Evolutionary conservation across 2,113 vertebrate species (phyloP), one percentile per base, ranked within the genome.

Genomic region (Copsychus sechellarum): DNA sequence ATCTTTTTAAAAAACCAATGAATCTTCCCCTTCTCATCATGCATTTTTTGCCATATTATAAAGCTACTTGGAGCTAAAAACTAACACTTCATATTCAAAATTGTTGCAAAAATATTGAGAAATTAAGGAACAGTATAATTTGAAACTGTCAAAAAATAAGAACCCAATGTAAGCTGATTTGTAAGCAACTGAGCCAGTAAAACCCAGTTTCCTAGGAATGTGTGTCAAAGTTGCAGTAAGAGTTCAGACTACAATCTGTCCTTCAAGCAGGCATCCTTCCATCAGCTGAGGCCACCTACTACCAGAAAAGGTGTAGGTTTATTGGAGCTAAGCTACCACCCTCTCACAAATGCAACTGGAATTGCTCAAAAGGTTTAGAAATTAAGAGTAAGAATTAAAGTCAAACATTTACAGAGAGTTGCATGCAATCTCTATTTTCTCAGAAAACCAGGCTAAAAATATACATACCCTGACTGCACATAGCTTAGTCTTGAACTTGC

Each of bases 1-100:
- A n/a, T 3, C 1, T 23, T 90, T 24, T 7, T 21, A 40, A 85
- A 85, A 85, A 65, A 6, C 0, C 2, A 36, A 33, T 24, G 0
- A 66, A 16, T 8, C 33, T 58, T 64, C 73, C 17, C 11, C 54
- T 64, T 62, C 14, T 45, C 16, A 43, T 45, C 23, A 40, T 36
- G 29, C 8, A 36, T 12, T 45, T 86, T 73, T 64, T 93, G 22
- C 43, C 20, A 8, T 29, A 70, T 36, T 86, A 71, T 34, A 43
- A 90, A 79, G 70, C 28, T 74, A 56, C 34, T 12, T 72, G 38
- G 8, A 25, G 20, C 12, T 79, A 71, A 85, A 85, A 12, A 81
- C 40, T 40, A 36, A 78, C 19, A 72, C 8, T 40, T 86, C 28
- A 56, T 22, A 78, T 23, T 78, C 47, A 50, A 69, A 61, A 71